Percentiles rank a stretch among this genome's conserved stretches.
Evolutionary conservation across 2,797 vertebrate genomes (phyloP).

Genomic region (Carcharodon carcharias): DNA sequence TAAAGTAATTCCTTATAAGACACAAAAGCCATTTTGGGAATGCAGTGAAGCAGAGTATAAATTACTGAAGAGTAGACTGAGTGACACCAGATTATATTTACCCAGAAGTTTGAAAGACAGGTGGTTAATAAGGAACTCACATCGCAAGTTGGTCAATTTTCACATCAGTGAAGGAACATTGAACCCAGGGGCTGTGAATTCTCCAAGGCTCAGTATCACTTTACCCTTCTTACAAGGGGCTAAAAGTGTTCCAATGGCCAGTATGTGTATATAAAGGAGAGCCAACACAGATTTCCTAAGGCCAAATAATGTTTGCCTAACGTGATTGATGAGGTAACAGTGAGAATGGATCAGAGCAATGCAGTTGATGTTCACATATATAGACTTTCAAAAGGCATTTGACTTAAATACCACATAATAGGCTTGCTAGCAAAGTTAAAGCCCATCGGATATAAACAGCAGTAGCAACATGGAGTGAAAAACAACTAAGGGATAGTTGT

Average conservation of each 20-base stretch:
- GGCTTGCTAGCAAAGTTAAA: too few species aligned
- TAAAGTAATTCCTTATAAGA: neutral
- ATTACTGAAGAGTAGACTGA: neutral
- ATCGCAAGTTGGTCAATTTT: neutral
- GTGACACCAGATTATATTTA: neutral
- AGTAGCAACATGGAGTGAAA: too few species aligned
- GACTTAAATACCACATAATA: too few species aligned
- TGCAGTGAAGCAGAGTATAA: neutral
- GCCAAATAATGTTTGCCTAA: too few species aligned
- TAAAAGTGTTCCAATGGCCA: neutral
- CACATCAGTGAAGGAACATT: neutral
- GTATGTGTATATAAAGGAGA: neutral
- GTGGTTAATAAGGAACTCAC: neutral
- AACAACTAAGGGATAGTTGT: too few species aligned
- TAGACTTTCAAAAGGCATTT: too few species aligned
- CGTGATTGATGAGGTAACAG: too few species aligned
- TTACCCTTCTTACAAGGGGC: neutral
- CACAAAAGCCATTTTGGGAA: neutral
- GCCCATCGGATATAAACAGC: too few species aligned
- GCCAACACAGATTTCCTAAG: too few species aligned
- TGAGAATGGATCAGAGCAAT: too few species aligned
- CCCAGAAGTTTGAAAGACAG: neutral
- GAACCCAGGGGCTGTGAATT: neutral
- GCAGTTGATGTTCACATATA: too few species aligned
- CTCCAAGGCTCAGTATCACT: neutral